Conservation (phyloP, 2,797 vertebrate genomes). For the Peromyscus aztecus region DNA sequence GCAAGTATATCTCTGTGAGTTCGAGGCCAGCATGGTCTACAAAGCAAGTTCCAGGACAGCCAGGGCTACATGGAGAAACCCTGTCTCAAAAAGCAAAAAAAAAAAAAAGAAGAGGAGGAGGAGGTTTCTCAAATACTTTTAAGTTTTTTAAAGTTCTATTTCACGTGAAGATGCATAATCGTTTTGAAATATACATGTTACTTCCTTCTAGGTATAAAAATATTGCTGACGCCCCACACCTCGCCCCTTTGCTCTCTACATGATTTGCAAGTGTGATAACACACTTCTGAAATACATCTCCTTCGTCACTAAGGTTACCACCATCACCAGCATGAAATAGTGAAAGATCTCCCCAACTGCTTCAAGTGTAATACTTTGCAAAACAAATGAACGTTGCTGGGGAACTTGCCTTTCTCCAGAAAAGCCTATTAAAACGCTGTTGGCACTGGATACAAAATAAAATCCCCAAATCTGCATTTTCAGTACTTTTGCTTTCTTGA, state of each 20-base stretch:
- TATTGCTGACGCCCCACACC: conserved; percentile 1
- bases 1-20: background rate
- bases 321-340: conserved; percentile 3
- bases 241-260: conserved; percentile 14
- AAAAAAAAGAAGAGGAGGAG: background rate
- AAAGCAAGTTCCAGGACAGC: background rate
- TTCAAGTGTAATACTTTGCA: conserved; percentile 35
- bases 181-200: conserved; percentile 3
- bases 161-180: conserved; percentile 46
- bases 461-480: conserved; percentile 68
- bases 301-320: conserved; percentile 30
- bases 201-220: conserved; percentile 54
- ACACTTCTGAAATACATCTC: conserved; percentile 59
- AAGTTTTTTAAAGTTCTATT: conserved; percentile 40
- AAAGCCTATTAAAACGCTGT: conserved; percentile 65
- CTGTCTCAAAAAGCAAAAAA: background rate
- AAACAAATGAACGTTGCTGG: conserved; percentile 63
- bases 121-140: conserved; percentile 54
- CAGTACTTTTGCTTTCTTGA: conserved; percentile 80
- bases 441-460: conserved; percentile 73
- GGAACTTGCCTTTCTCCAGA: conserved; percentile 69
- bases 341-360: conserved; percentile 52
- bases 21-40: background rate
- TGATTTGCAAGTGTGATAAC: conserved; percentile 42
- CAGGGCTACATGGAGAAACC: background rate